Percentiles rank a stretch among this genome's conserved stretches.
Evolutionary conservation across 2,797 vertebrate genomes (phyloP).

Genomic region (Salarias fasciatus): DNA sequence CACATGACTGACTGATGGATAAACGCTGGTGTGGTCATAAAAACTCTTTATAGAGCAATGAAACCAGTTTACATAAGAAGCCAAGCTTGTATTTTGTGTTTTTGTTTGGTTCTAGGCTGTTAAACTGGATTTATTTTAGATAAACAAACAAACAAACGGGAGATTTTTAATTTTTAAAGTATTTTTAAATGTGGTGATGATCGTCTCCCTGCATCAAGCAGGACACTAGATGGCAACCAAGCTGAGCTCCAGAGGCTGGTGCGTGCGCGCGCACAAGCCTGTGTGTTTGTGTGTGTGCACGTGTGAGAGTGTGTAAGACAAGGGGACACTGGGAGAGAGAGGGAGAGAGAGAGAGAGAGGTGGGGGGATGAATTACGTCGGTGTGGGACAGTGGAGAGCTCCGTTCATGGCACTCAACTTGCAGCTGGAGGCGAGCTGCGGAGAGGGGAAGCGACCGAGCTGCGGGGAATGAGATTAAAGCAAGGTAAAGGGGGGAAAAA

Average conservation of each 20-base stretch:
- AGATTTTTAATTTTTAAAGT: too few species aligned
- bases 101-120: too few species aligned
- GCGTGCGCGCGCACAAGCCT: constrained; percentile 6
- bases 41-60: too few species aligned
- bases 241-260: constrained; percentile 52
- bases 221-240: constrained; percentile 87
- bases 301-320: neutral
- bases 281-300: constrained; percentile 12
- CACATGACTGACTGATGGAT: neutral
- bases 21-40: too few species aligned
- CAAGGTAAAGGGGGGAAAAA: too few species aligned
- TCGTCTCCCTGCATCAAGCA: constrained; percentile 70
- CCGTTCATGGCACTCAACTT: constrained; percentile 64
- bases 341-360: neutral
- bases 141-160: too few species aligned
- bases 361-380: constrained; percentile 70
- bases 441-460: constrained; percentile 44
- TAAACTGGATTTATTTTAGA: too few species aligned
- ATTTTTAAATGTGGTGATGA: constrained; percentile 48
- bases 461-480: constrained; percentile 18
- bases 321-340: constrained; percentile 29
- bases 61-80: too few species aligned
- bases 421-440: constrained; percentile 79
- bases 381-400: constrained; percentile 72
- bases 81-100: too few species aligned